Conservation (phyloP, 2,888 invertebrate genomes). For the Byasa hedistus region DNA sequence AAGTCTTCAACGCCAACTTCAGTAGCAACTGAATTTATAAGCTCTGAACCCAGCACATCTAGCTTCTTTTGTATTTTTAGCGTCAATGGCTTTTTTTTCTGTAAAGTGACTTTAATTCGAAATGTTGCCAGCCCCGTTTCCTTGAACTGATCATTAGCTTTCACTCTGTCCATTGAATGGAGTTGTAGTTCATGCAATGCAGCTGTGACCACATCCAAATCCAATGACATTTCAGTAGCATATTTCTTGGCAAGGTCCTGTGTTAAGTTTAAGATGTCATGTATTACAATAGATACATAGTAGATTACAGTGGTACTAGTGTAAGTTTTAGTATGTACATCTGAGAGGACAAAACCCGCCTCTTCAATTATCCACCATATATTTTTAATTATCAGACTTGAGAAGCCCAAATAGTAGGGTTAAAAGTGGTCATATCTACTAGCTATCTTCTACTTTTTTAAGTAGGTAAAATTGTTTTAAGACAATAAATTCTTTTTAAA, state of each 20-base stretch:
- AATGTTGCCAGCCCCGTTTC: conserved; percentile 87
- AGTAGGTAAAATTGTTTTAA: too few relatives aligned
- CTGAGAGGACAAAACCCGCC: too few relatives aligned
- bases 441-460: too few relatives aligned
- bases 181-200: conserved; percentile 82
- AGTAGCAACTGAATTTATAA: conserved; percentile 76
- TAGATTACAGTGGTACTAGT: too few relatives aligned
- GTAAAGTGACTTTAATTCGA: conserved; percentile 82
- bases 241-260: conserved; percentile 83
- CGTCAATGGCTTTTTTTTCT: conserved; percentile 70
- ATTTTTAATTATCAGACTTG: too few relatives aligned
- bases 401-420: too few relatives aligned
- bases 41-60: conserved; percentile 73
- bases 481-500: too few relatives aligned
- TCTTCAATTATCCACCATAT: too few relatives aligned
- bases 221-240: conserved; percentile 74
- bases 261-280: too few relatives aligned
- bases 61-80: conserved; percentile 80
- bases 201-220: conserved; percentile 70
- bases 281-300: too few relatives aligned
- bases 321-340: too few relatives aligned
- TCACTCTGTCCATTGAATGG: conserved; percentile 86
- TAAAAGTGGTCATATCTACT: too few relatives aligned
- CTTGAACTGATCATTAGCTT: conserved; percentile 83
- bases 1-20: conserved; percentile 61